A percentile compares a stretch with the other conserved stretches of the same genome.
These are phyloP conservation scores for Ctenosaura bakeri DNA, from an alignment of 2,797 vertebrate species.

Conservation along the genomic window DNA sequence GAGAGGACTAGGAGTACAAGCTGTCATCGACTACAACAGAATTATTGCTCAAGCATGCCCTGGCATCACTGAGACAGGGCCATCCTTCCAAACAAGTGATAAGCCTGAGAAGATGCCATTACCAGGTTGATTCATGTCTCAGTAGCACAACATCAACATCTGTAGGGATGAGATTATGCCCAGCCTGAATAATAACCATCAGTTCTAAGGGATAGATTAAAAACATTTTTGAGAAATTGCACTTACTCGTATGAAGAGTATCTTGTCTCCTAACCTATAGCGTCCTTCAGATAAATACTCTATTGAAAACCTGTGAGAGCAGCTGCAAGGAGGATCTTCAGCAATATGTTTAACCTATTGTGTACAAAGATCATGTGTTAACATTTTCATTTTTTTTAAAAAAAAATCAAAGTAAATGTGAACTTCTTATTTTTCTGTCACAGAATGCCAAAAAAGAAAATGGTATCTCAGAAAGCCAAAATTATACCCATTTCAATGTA, in stretches of 20 bases:
- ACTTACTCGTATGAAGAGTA: constrained; percentile 96
- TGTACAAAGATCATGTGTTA: constrained; percentile 52
- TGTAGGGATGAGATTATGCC: neutral
- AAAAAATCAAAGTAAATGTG: no score
- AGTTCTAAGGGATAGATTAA: neutral
- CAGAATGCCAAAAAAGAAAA: neutral
- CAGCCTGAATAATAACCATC: neutral
- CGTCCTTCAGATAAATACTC: constrained; percentile 98
- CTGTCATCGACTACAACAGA: neutral
- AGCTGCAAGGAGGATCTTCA: constrained; percentile 94
- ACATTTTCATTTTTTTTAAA: neutral
- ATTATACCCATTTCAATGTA: neutral
- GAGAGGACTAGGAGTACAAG: neutral
- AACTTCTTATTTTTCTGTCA: neutral
- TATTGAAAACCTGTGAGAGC: constrained; percentile 94
- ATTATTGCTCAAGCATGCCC: neutral
- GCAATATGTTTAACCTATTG: constrained; percentile 90
- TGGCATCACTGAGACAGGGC: neutral
- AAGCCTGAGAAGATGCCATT: neutral
- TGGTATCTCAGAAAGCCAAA: neutral
- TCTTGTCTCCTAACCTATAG: constrained; percentile 96
- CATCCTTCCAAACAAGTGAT: neutral
- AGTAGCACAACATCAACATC: neutral
- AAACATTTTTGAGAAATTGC: neutral
- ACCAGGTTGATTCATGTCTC: neutral